Evolutionary conservation across 2,888 invertebrate species (phyloP).

Genomic region (Bombyx huttoni): DNA sequence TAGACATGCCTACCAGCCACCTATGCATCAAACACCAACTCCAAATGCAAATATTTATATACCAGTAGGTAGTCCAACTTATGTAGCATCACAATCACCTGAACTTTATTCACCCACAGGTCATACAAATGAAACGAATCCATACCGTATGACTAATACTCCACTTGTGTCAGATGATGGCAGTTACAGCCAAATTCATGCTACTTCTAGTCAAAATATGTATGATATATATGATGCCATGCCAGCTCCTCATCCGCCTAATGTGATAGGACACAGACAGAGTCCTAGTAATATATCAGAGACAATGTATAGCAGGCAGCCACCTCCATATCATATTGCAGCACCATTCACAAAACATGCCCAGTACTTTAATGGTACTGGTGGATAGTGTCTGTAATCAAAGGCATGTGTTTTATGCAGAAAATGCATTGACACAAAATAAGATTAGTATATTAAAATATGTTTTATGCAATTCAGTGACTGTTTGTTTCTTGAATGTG

Average conservation of each 20-base stretch:
- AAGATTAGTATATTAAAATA: constrained; percentile 22
- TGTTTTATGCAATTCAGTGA: constrained; percentile 19
- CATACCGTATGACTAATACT: constrained; percentile 64
- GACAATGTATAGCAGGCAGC: constrained; percentile 62
- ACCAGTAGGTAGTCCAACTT: constrained; percentile 51
- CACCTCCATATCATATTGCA: constrained; percentile 89
- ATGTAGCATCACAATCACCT: constrained; percentile 57
- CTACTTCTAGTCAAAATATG: constrained; percentile 59
- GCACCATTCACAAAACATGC: constrained; percentile 87
- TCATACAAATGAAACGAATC: constrained; percentile 63
- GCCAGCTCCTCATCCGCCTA: constrained; percentile 49
- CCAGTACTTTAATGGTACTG: constrained; percentile 73
- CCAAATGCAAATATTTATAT: constrained; percentile 54
- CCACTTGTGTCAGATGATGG: constrained; percentile 64
- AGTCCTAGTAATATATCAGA: constrained; percentile 52
- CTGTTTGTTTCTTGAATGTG: constrained; percentile 49
- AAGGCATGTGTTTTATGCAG: constrained; percentile 24
- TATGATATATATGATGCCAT: constrained; percentile 63
- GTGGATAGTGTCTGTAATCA: constrained; percentile 49
- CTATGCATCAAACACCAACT: constrained; percentile 36
- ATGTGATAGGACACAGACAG: constrained; percentile 48
- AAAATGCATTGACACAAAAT: constrained; percentile 26
- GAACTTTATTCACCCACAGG: constrained; percentile 64
- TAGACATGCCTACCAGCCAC: constrained; percentile 36
- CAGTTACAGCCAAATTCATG: constrained; percentile 57